phyloP scores from a whole-genome alignment of 2,888 invertebrate species.

The Limnephilus marmoratus region DNA sequence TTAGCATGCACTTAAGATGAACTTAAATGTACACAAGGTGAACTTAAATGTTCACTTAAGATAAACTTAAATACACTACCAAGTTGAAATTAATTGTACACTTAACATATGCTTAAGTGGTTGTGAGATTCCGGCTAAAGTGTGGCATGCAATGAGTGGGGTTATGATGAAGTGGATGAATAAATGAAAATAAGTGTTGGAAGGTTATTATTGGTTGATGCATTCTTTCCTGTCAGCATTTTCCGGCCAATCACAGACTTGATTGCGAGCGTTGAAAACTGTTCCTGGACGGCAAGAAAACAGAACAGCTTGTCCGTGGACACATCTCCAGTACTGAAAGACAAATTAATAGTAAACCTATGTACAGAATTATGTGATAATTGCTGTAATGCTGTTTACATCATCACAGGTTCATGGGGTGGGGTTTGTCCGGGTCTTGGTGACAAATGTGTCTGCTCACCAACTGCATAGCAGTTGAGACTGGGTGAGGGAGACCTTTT shows the following conservation, averaged over 20 bases:
- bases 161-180: not conserved
- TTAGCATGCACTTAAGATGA: no score
- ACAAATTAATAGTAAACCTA: conserved; percentile 13
- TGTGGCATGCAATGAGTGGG: not conserved
- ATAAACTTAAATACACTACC: not conserved
- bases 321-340: conserved; percentile 90
- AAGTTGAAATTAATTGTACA: not conserved
- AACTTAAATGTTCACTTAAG: not conserved
- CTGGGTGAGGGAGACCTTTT: no score
- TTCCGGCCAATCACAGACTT: conserved; percentile 90
- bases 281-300: conserved; percentile 86
- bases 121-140: not conserved
- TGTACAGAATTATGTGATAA: not conserved
- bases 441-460: no score
- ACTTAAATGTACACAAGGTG: no score
- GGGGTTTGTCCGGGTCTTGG: no score
- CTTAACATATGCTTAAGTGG: not conserved
- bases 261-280: conserved; percentile 83
- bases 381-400: no score
- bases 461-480: no score
- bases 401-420: no score
- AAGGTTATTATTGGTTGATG: conserved; percentile 68
- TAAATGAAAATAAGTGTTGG: not conserved
- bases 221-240: conserved; percentile 83
- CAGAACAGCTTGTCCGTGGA: conserved; percentile 84